Conservation (phyloP, 2,797 vertebrate species). For the Hyperoplus immaculatus region DNA sequence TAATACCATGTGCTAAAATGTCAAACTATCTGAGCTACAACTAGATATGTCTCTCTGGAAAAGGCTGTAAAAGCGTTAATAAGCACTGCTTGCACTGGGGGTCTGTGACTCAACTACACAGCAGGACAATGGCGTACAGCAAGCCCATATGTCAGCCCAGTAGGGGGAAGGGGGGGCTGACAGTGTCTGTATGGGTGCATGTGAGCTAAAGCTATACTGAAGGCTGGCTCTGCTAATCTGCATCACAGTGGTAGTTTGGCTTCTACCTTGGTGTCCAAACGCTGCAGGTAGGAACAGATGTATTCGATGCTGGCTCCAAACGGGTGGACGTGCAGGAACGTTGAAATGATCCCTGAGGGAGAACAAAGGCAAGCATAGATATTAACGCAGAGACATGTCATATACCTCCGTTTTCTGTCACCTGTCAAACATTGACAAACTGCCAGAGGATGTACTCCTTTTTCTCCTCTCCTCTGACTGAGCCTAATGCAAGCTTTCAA, state of each 20-base stretch:
- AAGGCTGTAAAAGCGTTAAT: slow-evolving; percentile 33
- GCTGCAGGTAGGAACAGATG: slow-evolving; percentile 96
- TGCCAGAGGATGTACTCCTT: slow-evolving; percentile 16
- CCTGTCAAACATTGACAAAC: slow-evolving; percentile 25
- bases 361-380: slow-evolving; percentile 38
- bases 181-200: slow-evolving; percentile 25
- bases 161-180: slow-evolving; percentile 14
- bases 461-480: slow-evolving; percentile 35
- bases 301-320: slow-evolving; percentile 96
- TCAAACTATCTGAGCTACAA: slow-evolving; percentile 20
- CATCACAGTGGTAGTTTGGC: slow-evolving; percentile 11
- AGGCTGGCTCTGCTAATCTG: slow-evolving; percentile 10
- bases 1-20: slow-evolving; percentile 17
- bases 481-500: slow-evolving; percentile 44
- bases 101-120: slow-evolving; percentile 30
- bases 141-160: slow-evolving; percentile 46
- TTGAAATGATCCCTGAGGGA: slow-evolving; percentile 92
- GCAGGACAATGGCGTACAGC: slow-evolving; percentile 43
- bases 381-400: slow-evolving; percentile 33
- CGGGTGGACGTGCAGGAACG: slow-evolving; percentile 94
- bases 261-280: slow-evolving; percentile 91
- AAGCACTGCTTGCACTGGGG: slow-evolving; percentile 8
- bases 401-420: slow-evolving; percentile 25
- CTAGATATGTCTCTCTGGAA: not conserved
- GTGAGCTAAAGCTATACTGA: slow-evolving; percentile 33